These are phyloP conservation scores for Anthoscopus minutus DNA, from an alignment of 2,113 vertebrate species.

Conservation along the genomic window DNA sequence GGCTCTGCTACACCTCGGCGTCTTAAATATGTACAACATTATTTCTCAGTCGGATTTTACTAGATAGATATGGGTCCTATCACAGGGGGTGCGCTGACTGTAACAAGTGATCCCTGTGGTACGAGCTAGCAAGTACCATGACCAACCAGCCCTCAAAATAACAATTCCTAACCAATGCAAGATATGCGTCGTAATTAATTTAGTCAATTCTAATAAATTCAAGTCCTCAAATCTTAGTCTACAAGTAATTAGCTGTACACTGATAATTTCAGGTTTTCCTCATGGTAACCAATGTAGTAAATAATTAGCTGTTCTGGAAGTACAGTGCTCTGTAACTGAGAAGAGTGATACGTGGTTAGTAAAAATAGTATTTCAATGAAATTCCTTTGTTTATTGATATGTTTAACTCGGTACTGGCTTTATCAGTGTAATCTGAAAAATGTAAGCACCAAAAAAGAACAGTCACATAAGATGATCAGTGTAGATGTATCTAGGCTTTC, in stretches of 20 bases:
- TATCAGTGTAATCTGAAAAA: neutral
- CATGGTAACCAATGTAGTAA: neutral
- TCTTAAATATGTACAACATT: slow-evolving; percentile 67
- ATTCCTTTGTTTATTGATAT: neutral
- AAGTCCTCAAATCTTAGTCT: slow-evolving; percentile 36
- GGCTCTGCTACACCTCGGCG: slow-evolving; percentile 41
- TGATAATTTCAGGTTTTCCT: neutral
- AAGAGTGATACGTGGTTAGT: neutral
- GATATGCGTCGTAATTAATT: neutral
- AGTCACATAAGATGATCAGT: neutral
- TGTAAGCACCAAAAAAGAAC: slow-evolving; percentile 32
- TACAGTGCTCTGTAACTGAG: neutral
- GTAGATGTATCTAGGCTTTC: neutral
- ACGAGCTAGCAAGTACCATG: neutral
- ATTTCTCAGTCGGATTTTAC: slow-evolving; percentile 42
- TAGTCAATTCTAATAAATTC: neutral
- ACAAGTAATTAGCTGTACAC: neutral
- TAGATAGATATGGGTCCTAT: neutral
- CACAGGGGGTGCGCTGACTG: neutral
- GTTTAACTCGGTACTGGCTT: slow-evolving; percentile 18
- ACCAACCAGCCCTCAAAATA: slow-evolving; percentile 7
- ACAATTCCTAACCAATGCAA: slow-evolving; percentile 9
- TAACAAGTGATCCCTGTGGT: slow-evolving; percentile 16
- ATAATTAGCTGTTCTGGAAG: neutral
- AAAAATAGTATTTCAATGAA: neutral